Evolutionary conservation across 2,888 invertebrate species (phyloP), one percentile per base, ranked within the genome.

Genomic region (Caenorhabditis afra): DNA sequence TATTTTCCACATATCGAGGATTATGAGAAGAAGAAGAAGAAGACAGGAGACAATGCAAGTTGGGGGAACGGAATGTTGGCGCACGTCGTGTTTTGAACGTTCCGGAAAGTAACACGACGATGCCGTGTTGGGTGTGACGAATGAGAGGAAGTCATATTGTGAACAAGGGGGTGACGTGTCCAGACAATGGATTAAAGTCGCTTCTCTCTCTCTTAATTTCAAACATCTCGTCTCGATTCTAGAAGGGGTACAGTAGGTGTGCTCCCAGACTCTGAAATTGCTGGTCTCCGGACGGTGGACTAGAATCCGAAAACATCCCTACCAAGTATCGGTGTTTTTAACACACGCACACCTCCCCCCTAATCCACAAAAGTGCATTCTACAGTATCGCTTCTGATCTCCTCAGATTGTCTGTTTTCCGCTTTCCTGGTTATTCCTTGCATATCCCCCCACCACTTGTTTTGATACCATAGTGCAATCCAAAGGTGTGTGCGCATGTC

Each of bases 171-270:
- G 45, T 61, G 61, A 61, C 55, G 61, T 53, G 44, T 61, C 44
- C 57, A 59, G 52, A 70, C 59, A 68, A 61, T 70, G 70, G 70
- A 70, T 62, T 62, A 70, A 53, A 70, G 47, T 62, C 62, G 45
- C 52, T 37, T 49, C 41, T 58, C n/a, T 67, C 22, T 50, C 23
- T n/a, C n/a, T 22, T 44, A 45, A 41, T 55, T 61, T 53, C 53
- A 55, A 37, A 52, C 52, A 52, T 52, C n/a, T 7, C 44, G 2
- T 29, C 29, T 29, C 29, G 29, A 7, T 44, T 44, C 12, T 44
- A 3, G 12, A 47, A 55, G 29, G 7, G 29, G 7, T 29, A 29
- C 29, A 29, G 29, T 29, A 29, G 29, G 29, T 7, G 29, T 29
- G 29, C 29, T 29, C 29, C 3, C 7, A 29, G 29, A 29, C 29